A percentile compares a stretch with the other conserved stretches of the same genome.
Evolutionary conservation across 2,888 invertebrate genomes (phyloP).

Genomic region (Balanococcus diminutus): DNA sequence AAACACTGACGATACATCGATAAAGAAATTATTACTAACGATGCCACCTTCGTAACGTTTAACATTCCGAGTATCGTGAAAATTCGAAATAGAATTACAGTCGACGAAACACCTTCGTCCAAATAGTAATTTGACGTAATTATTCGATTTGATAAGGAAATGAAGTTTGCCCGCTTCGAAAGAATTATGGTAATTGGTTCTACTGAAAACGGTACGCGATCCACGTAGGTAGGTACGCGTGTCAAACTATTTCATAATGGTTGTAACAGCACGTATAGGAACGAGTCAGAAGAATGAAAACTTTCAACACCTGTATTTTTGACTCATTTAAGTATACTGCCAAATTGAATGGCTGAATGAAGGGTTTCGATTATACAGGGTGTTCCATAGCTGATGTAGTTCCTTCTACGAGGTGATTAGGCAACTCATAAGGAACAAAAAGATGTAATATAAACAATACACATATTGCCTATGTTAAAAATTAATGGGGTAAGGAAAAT

Average conservation of each 20-base stretch:
- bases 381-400: too few relatives aligned
- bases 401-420: too few relatives aligned
- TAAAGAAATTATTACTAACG: background rate
- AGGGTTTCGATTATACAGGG: background rate
- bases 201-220: background rate
- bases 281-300: background rate
- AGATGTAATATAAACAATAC: too few relatives aligned
- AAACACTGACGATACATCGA: background rate
- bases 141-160: background rate
- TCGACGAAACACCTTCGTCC: background rate
- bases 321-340: background rate
- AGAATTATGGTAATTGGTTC: slow-evolving; percentile 29
- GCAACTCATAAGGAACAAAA: too few relatives aligned
- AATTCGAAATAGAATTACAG: background rate
- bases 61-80: background rate
- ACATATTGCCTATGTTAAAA: too few relatives aligned
- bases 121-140: background rate
- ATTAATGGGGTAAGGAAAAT: too few relatives aligned
- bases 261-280: too few relatives aligned
- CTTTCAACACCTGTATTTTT: background rate
- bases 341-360: background rate
- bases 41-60: background rate
- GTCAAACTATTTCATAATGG: background rate
- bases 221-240: background rate
- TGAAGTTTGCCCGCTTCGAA: background rate